Evolutionary conservation across 30 jellyfish, hydroid and myxozoan species (phyloP), one percentile per base, ranked within the genome.

Genomic region (Turritopsis rubra): DNA sequence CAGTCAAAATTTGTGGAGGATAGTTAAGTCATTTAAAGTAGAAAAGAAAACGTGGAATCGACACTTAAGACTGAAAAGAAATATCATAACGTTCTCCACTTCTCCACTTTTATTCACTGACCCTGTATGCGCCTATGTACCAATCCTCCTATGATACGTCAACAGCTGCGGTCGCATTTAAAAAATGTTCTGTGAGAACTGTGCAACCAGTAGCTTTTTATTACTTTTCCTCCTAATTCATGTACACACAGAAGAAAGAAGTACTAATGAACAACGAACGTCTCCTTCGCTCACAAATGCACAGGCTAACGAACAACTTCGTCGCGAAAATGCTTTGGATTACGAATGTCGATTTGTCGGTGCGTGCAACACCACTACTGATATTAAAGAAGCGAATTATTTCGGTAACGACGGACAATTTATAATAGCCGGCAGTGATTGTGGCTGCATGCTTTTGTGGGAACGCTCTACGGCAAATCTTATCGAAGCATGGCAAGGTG

Each of bases 401-500:
- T 93, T 93, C 76, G 98, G 98, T 7, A 70, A 75, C 28, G 71
- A 85, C 80, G 96, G 96, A 18, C 96, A 93, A 72, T 93, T 84
- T 54, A 79, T 93, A 28, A 96, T 88, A 21, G 98, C 98, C 1
- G 98, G 98, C 71, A 93, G 98, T 84, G 98, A 93, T 79, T 93
- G 98, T 78, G 98, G 98, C 0, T 88, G 98, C 82, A 86, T 93
- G 96, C 88, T 93, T 66, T 66, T 88, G 66, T 93, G 98, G 98
- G 95, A 93, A 79, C 92, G 98, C 53, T 84, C 91, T 79, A 75
- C 98, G 21, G 85, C 96, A 29, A 93, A 93, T 74, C 79, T 93
- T 18, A 84, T 93, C 52, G 96, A 93, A 74, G 98, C 96, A 26
- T 93, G 96, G 96, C 98, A 93, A 29, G 98, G 98, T 8, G 98